Percentiles rank a stretch among this genome's conserved stretches.
phyloP scores from a whole-genome alignment of 2,113 vertebrate genomes.

The Syrrhaptes paradoxus region DNA sequence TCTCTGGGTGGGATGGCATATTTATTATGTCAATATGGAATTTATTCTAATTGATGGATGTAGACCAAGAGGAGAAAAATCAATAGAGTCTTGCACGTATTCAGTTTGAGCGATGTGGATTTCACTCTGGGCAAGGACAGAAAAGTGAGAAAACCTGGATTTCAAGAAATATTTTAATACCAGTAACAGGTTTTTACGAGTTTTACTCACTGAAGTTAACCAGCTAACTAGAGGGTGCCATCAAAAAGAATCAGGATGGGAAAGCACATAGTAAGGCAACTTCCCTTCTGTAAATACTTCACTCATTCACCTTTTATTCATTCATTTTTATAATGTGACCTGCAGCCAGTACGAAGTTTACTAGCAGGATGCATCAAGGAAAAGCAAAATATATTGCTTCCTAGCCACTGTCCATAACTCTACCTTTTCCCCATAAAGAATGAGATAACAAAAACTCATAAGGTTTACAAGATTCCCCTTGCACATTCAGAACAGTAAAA shows the following conservation, averaged over 20 bases:
- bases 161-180: background rate
- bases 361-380: background rate
- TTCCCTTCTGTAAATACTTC: constrained; percentile 37
- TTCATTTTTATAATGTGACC: constrained; percentile 2
- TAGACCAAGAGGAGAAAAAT: constrained; percentile 34
- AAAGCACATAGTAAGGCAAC: background rate
- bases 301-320: constrained; percentile 18
- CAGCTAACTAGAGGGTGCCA: background rate
- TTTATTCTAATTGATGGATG: constrained; percentile 27
- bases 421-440: constrained; percentile 29
- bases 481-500: constrained; percentile 50
- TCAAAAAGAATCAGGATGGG: background rate
- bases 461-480: constrained; percentile 18
- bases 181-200: background rate
- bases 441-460: background rate
- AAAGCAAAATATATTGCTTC: constrained; percentile 14
- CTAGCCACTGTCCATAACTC: background rate
- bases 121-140: background rate
- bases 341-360: constrained; percentile 3
- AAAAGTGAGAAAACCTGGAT: background rate
- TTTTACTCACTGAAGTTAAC: background rate
- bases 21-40: constrained; percentile 51
- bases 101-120: background rate
- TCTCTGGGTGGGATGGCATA: background rate
- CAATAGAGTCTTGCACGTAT: background rate